A percentile compares a stretch with the other conserved stretches of the same genome.
These are phyloP conservation scores for Drosophila multiciliata DNA, from an alignment of 2,888 invertebrate genomes.

Conservation along the genomic window DNA sequence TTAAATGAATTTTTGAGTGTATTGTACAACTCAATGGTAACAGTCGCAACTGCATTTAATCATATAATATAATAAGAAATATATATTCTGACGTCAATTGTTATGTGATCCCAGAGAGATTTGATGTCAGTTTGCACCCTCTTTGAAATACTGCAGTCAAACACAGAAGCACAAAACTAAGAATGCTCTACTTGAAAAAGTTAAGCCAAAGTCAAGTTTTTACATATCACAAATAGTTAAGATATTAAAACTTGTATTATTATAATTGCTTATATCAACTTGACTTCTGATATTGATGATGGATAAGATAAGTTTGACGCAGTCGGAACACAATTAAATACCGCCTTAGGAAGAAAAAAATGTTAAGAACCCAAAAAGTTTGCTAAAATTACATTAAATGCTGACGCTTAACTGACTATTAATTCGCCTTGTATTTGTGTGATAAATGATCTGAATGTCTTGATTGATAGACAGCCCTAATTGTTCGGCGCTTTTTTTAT, in stretches of 20 bases:
- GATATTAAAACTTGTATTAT: neutral
- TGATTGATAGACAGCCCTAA: constrained; percentile 47
- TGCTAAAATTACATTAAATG: neutral
- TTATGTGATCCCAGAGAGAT: neutral
- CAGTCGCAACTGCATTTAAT: neutral
- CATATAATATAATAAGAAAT: too few relatives aligned
- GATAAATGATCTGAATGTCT: constrained; percentile 33
- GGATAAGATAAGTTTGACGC: neutral
- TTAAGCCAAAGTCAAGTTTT: neutral
- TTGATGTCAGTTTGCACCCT: neutral
- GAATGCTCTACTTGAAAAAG: neutral
- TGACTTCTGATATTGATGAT: neutral
- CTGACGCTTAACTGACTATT: constrained; percentile 19
- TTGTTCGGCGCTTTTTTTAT: constrained; percentile 20
- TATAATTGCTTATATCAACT: neutral
- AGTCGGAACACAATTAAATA: neutral
- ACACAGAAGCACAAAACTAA: neutral
- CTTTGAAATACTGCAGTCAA: neutral
- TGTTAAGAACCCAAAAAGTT: neutral
- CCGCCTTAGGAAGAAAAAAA: neutral
- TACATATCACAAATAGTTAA: neutral
- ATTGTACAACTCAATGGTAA: neutral
- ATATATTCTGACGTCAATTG: neutral
- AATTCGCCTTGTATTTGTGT: constrained; percentile 15
- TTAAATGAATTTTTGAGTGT: neutral